phyloP scores from a whole-genome alignment of 2,113 vertebrate species.

The Antechinus stuartii region DNA sequence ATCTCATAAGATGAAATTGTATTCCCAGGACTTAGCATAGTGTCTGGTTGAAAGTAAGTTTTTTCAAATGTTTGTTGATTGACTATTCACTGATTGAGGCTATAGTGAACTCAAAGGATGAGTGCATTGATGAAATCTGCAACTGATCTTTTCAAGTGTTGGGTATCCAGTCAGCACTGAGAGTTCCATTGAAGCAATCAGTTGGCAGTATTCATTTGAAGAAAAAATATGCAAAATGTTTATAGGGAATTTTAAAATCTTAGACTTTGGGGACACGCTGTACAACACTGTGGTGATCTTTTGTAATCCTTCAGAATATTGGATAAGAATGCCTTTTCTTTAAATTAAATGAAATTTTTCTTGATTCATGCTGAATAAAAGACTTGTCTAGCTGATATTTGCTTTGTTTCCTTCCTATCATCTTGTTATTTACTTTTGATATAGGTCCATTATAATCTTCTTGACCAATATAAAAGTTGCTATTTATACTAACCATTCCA shows the following conservation, averaged over 20 bases:
- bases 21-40: neutral
- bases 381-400: neutral
- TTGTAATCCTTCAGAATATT: neutral
- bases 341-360: neutral
- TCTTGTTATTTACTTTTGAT: slow-evolving; percentile 58
- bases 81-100: neutral
- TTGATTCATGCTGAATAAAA: slow-evolving; percentile 1
- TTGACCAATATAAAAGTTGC: slow-evolving; percentile 61
- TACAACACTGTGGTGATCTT: neutral
- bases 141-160: neutral
- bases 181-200: neutral
- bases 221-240: neutral
- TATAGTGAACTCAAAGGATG: neutral
- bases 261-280: neutral
- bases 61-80: neutral
- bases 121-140: neutral
- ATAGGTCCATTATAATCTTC: slow-evolving; percentile 62
- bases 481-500: slow-evolving; percentile 73
- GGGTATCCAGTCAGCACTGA: neutral
- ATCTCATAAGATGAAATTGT: neutral
- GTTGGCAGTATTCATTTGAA: neutral
- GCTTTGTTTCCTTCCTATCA: slow-evolving; percentile 39
- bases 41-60: neutral
- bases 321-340: neutral
- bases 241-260: neutral